Base-by-base conservation (phyloP, 2,888 invertebrate species). In the Anodontia alba region DNA sequence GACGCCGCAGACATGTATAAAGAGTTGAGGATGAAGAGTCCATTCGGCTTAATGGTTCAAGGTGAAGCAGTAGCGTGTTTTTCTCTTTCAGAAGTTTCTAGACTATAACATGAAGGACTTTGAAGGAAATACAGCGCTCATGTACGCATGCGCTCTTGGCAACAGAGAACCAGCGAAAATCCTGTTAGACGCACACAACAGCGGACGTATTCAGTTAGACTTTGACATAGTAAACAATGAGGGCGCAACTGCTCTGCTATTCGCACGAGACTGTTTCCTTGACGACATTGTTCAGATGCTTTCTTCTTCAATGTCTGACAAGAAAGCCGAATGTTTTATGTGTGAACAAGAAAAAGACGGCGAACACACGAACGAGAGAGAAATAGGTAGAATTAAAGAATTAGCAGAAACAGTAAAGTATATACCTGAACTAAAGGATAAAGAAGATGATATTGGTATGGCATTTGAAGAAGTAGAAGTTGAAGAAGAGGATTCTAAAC, bases 61-160 rank as follows among this genome's bases (percentile, higher is more conserved):
- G n/a, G n/a, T n/a, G n/a, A n/a, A n/a, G n/a, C n/a, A n/a, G n/a
- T n/a, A n/a, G n/a, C n/a, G n/a, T n/a, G 5, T 8, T 46, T 3
- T 46, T 26, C 15, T 54, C 17, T 80, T 83, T 17, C 81, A 87
- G 87, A 66, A 72, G 23, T n/a, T 66, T 12, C 31, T 86, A 26
- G 62, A 87, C 51, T 79, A 78, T 23, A 86, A 87, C 54, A 20
- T 77, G 7, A 70, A 80, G 51, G 88, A 88, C 67, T 71, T 73
- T 10, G 80, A 88, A 57, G 88, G 88, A 31, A 84, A 80, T 66
- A 88, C 87, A 2, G 84, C 83, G 0, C 76, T 88, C 10, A 88
- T 88, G 88, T 84, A 83, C 68, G 88, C 87, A 20, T 82, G 86
- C 38, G 76, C 78, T 17, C 73, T 81, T 26, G 83, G 87, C 8